These are phyloP conservation scores for Brachypalpus laphriformis DNA, from an alignment of 2,888 invertebrate species.

Conservation along the genomic window DNA sequence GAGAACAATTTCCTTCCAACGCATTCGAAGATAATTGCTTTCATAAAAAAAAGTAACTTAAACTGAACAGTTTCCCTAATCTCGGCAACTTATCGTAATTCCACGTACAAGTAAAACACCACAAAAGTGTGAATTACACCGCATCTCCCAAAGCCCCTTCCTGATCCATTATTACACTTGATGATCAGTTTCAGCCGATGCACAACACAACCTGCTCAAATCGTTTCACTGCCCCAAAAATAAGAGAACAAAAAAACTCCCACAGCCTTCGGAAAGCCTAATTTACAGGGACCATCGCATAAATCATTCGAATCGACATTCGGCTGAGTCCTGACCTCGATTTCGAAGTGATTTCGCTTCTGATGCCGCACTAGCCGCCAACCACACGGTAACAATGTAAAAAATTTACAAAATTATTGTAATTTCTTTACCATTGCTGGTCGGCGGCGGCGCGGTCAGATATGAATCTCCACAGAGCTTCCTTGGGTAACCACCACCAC, in stretches of 20 bases:
- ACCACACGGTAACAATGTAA: constrained; percentile 47
- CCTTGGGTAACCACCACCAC: constrained; percentile 36
- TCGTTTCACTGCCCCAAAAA: constrained; percentile 28
- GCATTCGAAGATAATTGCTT: background rate
- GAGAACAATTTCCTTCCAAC: background rate
- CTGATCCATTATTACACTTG: constrained; percentile 53
- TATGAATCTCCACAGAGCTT: constrained; percentile 52
- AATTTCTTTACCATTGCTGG: constrained; percentile 63
- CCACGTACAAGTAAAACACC: background rate
- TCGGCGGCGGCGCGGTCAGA: constrained; percentile 38
- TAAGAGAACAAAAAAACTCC: constrained; percentile 38
- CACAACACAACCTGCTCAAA: constrained; percentile 41
- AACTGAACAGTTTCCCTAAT: background rate
- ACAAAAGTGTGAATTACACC: constrained; percentile 26
- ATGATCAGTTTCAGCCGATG: constrained; percentile 36
- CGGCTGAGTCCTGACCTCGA: constrained; percentile 66
- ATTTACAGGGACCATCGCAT: constrained; percentile 56
- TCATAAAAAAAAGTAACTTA: background rate
- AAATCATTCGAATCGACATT: constrained; percentile 72
- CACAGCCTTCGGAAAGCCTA: constrained; percentile 64
- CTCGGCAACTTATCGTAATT: background rate
- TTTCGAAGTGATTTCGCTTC: constrained; percentile 63
- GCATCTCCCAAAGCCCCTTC: constrained; percentile 9
- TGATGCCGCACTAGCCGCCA: constrained; percentile 15
- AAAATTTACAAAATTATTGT: constrained; percentile 69